Base-by-base conservation (phyloP, 2,888 invertebrate species). In the Melieria crassipennis region DNA sequence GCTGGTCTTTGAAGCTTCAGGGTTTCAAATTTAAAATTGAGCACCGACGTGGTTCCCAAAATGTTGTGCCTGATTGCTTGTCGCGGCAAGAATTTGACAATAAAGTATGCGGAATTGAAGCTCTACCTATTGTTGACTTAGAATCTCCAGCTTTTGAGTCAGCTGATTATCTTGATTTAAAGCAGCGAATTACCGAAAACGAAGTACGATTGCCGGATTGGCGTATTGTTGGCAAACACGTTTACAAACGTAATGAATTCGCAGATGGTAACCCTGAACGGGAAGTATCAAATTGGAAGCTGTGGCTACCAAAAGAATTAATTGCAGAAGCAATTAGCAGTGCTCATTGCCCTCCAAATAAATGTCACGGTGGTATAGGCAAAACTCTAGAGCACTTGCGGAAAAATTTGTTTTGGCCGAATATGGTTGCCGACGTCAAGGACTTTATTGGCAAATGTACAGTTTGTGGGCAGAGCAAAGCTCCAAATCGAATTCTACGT, bases 351-450 rank as follows among this genome's bases (percentile, higher is more conserved):
- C 66, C 67, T 42, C 55, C 66, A 7, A 63, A 71, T 43, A 68
- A 70, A 48, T 57, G 58, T 1, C 70, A 70, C 30, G 62, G 66
- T 10, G 72, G 72, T 4, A 69, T 69, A 6, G 65, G 42, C 5
- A 71, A 65, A 57, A 71, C 68, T 0, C 16, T 70, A 7, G 68
- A 64, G 13, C 42, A 50, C 16, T 48, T 70, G 7, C 46, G 64
- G 42, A 55, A 52, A 62, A 69, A 69, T 50, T 58, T 68, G 7
- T 71, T 46, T 46, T 73, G 69, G 69, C 69, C 68, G n/a, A 65
- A 65, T 2, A 65, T 64, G 65, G 46, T 55, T 48, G 55, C n/a
- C n/a, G n/a, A n/a, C n/a, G n/a, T 64, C 3, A 64, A 68, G 56
- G 46, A 68, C 4, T 60, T 10, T 68, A 46, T 72, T 46, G 7